Percentiles rank a stretch among this genome's conserved stretches.
Evolutionary conservation across 2,888 invertebrate genomes (phyloP).

Genomic region (Galerucella nymphaeae): DNA sequence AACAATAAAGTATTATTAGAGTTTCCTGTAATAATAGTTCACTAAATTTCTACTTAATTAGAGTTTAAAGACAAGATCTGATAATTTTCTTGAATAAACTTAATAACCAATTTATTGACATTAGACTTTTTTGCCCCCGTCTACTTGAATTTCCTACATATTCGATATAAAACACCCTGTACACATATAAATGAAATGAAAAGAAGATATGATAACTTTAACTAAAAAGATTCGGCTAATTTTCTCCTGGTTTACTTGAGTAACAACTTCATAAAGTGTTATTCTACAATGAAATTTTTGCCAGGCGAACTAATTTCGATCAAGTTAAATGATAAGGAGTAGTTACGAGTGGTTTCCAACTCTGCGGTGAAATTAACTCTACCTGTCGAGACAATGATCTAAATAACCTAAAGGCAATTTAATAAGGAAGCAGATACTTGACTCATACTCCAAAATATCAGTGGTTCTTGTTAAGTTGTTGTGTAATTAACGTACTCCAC

Average conservation of each 20-base stretch:
- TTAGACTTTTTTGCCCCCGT: too few species aligned
- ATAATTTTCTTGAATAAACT: too few species aligned
- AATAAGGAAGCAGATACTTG: conserved; percentile 21
- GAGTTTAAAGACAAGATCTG: too few species aligned
- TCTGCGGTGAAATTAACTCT: conserved; percentile 18
- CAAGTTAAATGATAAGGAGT: conserved; percentile 16
- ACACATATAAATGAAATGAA: not conserved
- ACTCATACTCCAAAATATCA: conserved; percentile 7
- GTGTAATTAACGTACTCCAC: conserved; percentile 12
- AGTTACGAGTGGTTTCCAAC: conserved; percentile 17
- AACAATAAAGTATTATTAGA: too few species aligned
- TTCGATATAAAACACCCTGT: too few species aligned
- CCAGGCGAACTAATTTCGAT: conserved; percentile 10
- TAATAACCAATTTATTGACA: too few species aligned
- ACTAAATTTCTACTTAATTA: too few species aligned
- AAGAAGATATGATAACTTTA: not conserved
- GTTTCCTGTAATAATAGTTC: too few species aligned
- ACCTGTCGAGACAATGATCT: conserved; percentile 24
- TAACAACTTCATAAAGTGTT: conserved; percentile 14
- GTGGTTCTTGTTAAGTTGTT: conserved; percentile 6
- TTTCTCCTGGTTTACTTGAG: conserved; percentile 12
- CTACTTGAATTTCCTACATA: too few species aligned
- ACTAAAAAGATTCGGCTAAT: conserved; percentile 15
- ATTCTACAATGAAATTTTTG: conserved; percentile 17
- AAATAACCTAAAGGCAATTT: conserved; percentile 22